Evolutionary conservation across 2,113 vertebrate genomes (phyloP), one percentile per base, ranked within the genome.

Genomic region (Ptilonorhynchus violaceus): DNA sequence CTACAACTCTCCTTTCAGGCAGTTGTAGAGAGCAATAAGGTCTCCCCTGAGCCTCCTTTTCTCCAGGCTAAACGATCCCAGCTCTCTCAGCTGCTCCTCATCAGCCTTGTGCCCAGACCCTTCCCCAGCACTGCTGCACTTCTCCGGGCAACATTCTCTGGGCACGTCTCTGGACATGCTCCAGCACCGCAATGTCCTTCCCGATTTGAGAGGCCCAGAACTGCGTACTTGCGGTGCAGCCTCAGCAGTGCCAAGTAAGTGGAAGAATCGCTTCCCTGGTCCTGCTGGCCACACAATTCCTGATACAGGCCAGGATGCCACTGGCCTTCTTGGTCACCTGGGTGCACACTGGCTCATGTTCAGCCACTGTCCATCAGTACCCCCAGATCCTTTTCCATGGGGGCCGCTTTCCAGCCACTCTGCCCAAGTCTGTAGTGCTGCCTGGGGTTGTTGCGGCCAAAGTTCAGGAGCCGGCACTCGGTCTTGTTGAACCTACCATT

Each of bases 21-120:
- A 28, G 18, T 8, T 23, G 23, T 22, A 14, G 14, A 39, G 18
- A 47, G 14, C 16, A 22, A 11, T 11, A 59, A 1, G 1, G 0
- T 28, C 28, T 33, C 7, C 19, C 13, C 14, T 0, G 1, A 22
- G 42, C 24, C 28, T 28, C 23, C 13, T 47, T 15, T 31, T 75
- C 31, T 35, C 39, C 41, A 68, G 78, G 4, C 5, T 68, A 10
- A 67, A 56, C 41, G 39, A 1, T 12, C 25, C 21, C n/a, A 56
- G 8, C n/a, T 81, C 42, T 27, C 17, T 21, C 63, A 68, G 21
- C 4, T 47, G 28, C 22, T 58, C 27, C 52, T 37, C 41, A 47
- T 8, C 47, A 37, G 22, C 21, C 12, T 37, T 25, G 8, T 39
- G 56, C 39, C 50, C 41, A 56, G 50, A 47, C 5, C n/a, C 5